phyloP scores from a whole-genome alignment of 2,888 invertebrate species.

The Cheilosia vernalis region DNA sequence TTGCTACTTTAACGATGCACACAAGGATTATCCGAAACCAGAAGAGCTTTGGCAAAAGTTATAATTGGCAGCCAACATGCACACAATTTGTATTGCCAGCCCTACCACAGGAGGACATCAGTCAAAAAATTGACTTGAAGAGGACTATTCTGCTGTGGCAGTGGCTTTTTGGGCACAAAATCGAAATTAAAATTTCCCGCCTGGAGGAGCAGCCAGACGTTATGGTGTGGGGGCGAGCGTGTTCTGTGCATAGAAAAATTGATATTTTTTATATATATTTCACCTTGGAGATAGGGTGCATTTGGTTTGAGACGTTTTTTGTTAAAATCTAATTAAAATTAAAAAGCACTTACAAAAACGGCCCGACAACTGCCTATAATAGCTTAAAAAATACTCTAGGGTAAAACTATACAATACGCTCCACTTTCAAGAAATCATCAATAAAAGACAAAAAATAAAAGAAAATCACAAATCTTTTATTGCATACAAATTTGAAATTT shows the following conservation, averaged over 20 bases:
- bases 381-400: no score
- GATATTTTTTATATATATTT: slow-evolving; percentile 20
- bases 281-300: slow-evolving; percentile 27
- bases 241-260: slow-evolving; percentile 34
- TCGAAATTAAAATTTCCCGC: slow-evolving; percentile 73
- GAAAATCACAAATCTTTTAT: no score
- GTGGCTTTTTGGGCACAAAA: slow-evolving; percentile 64
- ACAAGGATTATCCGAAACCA: slow-evolving; percentile 60
- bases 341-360: no score
- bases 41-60: slow-evolving; percentile 68
- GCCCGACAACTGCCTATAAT: no score
- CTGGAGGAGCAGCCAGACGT: slow-evolving; percentile 68
- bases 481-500: no score
- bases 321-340: no score
- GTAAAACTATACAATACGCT: no score
- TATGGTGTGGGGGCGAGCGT: slow-evolving; percentile 33
- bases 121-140: slow-evolving; percentile 63
- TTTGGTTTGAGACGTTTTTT: background rate
- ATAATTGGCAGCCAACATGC: slow-evolving; percentile 61
- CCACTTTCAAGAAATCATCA: no score
- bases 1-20: slow-evolving; percentile 19
- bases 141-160: slow-evolving; percentile 45
- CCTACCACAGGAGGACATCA: slow-evolving; percentile 43
- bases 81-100: background rate
- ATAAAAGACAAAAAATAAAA: no score